Base-by-base conservation (phyloP, 2,113 vertebrate species). In the Zosterops japonicus region DNA sequence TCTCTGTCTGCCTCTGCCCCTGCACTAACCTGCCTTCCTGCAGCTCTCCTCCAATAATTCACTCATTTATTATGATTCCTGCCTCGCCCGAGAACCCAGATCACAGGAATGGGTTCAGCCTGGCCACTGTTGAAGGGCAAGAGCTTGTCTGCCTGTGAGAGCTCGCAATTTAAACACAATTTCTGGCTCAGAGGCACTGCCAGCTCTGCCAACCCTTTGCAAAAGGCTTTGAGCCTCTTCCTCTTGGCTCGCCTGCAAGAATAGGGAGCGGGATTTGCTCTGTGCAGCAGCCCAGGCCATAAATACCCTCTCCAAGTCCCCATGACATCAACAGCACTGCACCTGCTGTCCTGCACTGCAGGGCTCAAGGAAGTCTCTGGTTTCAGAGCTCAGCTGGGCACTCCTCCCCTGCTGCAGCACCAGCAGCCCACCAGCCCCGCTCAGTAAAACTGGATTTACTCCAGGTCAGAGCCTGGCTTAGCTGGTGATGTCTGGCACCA, bases 291-390 rank as follows among this genome's bases (percentile, higher is more conserved):
- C 79, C 64, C 78, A 33, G 35, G 46, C 90, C 82, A 76, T 76
- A 91, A 96, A 90, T 95, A 91, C 46, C 70, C 79, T 83, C 87
- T 85, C 35, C 83, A 80, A 4, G 83, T 80, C 44, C 82, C 90
- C 78, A 56, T 91, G 15, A 84, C 77, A 89, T 92, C 95, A 95
- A 16, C 90, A 92, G 88, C 71, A 14, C 50, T 29, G 92, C 96
- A 96, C 90, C 94, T 95, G 95, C 94, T 87, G 52, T 36, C 81
- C 81, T 16, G 0, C 28, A 10, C 70, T 36, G 82, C 74, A 24
- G 92, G 72, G 70, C 69, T 44, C 56, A 55, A 24, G 70, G 65
- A 68, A 95, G 52, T 76, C 82, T 95, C 90, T 88, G 82, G 57
- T 95, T 95, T 87, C 95, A 90, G 59, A 86, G n/a, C 46, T 92